A percentile compares a stretch with the other conserved stretches of the same genome.
phyloP scores from a whole-genome alignment of 37 sponge, comb jelly and placozoan genomes.

The Lycopodina hypogea region DNA sequence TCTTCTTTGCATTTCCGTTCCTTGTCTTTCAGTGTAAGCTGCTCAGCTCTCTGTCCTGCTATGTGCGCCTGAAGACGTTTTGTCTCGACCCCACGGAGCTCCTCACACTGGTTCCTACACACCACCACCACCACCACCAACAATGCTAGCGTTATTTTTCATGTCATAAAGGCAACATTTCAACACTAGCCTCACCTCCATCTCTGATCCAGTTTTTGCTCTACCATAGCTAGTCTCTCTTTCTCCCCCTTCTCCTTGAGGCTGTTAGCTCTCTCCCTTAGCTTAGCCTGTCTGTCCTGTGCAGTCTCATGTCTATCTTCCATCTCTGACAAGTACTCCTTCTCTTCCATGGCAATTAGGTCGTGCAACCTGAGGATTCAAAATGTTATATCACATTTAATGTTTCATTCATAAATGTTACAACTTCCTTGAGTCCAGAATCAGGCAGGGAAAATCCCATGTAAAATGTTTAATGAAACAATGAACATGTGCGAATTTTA shows the following conservation, averaged over 20 bases:
- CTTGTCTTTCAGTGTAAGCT: constrained; percentile 73
- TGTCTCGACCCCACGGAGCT: constrained; percentile 73
- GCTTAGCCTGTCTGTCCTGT: constrained; percentile 89
- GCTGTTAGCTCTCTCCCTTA: constrained; percentile 86
- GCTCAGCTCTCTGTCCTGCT: constrained; percentile 78
- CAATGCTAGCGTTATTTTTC: background rate
- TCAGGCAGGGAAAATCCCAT: no score
- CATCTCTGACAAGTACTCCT: constrained; percentile 82
- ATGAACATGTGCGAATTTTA: no score
- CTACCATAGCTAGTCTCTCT: constrained; percentile 83
- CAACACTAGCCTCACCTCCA: constrained; percentile 65
- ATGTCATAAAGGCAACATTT: background rate
- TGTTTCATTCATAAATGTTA: background rate
- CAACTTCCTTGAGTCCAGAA: background rate
- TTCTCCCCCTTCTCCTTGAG: constrained; percentile 83
- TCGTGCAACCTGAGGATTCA: constrained; percentile 59
- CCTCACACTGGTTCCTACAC: constrained; percentile 88
- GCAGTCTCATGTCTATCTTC: constrained; percentile 73
- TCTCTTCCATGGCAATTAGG: constrained; percentile 79
- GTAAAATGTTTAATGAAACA: background rate
- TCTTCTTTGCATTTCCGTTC: constrained; percentile 51
- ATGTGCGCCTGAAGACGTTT: constrained; percentile 77
- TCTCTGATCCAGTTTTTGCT: constrained; percentile 89
- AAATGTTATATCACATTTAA: no score
- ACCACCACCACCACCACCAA: background rate